phyloP scores from a whole-genome alignment of 23 tunicate genomes.

The Trididemnum nubilum region DNA sequence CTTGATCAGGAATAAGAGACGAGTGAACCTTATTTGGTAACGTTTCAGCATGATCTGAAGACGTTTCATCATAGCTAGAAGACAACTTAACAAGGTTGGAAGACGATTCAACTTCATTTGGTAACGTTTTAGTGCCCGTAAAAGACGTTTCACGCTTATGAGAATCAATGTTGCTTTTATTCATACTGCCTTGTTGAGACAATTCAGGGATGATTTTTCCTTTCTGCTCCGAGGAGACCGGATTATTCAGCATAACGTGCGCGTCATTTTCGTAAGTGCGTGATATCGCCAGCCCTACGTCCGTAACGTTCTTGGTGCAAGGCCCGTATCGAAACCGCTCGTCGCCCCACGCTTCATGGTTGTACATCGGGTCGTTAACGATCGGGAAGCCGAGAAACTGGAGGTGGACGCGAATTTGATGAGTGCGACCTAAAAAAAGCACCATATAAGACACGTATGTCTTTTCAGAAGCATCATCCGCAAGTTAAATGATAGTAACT shows the following conservation, averaged over 20 bases:
- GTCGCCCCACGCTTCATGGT: conserved; percentile 88
- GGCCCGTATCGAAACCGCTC: conserved; percentile 68
- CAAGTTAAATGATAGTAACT: too few species aligned
- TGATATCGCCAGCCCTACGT: conserved; percentile 26
- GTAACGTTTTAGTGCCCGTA: too few species aligned
- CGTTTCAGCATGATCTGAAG: too few species aligned
- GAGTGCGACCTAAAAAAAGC: conserved; percentile 84
- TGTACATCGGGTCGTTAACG: conserved; percentile 85
- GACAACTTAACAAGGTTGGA: too few species aligned
- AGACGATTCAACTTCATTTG: too few species aligned
- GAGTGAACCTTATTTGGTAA: too few species aligned
- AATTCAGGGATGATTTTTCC: not conserved
- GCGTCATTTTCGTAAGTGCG: not conserved
- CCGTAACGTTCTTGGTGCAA: conserved; percentile 34
- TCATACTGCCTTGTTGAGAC: not conserved
- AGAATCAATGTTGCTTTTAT: not conserved
- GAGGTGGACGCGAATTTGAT: conserved; percentile 95
- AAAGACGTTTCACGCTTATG: too few species aligned
- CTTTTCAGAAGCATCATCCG: too few species aligned
- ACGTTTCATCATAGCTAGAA: too few species aligned
- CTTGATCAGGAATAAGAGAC: too few species aligned
- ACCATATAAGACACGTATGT: too few species aligned
- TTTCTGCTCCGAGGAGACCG: too few species aligned
- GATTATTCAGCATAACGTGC: not conserved
- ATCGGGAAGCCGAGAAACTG: conserved; percentile 97